Conservation (phyloP, 2,113 vertebrate genomes). For the Ancistrus triradiatus region DNA sequence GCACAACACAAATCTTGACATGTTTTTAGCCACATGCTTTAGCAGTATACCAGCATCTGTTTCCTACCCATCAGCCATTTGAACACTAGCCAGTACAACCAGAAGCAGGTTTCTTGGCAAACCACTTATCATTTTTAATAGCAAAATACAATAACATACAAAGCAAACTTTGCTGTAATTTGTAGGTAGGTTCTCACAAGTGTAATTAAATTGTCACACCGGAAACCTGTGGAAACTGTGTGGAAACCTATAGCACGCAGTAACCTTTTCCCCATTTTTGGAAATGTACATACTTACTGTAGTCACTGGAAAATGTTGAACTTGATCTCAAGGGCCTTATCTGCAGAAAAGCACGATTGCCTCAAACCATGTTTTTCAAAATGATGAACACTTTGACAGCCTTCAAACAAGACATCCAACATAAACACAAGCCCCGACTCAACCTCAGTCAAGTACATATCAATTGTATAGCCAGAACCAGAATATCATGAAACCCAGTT, state of each 20-base stretch:
- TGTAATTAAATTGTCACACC: conserved; percentile 12
- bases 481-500: conserved; percentile 43
- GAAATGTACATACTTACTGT: conserved; percentile 4
- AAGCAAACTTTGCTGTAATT: conserved; percentile 44
- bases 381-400: conserved; percentile 46
- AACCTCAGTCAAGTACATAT: conserved; percentile 58
- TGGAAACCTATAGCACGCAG: neutral
- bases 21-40: conserved; percentile 9
- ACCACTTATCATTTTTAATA: conserved; percentile 36
- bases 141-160: conserved; percentile 34
- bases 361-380: conserved; percentile 52
- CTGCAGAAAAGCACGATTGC: conserved; percentile 37
- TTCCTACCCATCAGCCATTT: conserved; percentile 31
- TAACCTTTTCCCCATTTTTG: too few species aligned
- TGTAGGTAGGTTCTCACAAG: conserved; percentile 21
- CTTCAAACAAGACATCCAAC: conserved; percentile 54
- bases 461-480: conserved; percentile 54
- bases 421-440: conserved; percentile 50
- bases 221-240: neutral
- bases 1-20: conserved; percentile 18
- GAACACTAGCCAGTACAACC: conserved; percentile 24
- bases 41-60: conserved; percentile 8
- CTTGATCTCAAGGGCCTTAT: conserved; percentile 30
- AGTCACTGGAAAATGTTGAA: conserved; percentile 26
- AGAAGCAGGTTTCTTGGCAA: conserved; percentile 33